Evolutionary conservation across 2,113 vertebrate species (phyloP).

Genomic region (sheep (Ovis aries)): ARS-UI_Ramb_v3.0 NC_082741.1:6482001-6482500

Average conservation of each 20-base stretch:
- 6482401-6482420: background rate
- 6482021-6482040: background rate
- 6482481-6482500: no score
- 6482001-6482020: rapidly evolving
- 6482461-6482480: background rate
- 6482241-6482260: background rate
- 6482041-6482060: background rate
- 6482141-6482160: background rate
- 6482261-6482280: background rate
- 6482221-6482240: background rate
- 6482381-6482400: background rate
- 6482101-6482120: background rate
- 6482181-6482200: background rate
- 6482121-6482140: rapidly evolving
- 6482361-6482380: background rate
- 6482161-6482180: background rate
- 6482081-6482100: background rate
- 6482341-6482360: background rate
- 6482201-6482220: background rate
- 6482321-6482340: background rate
- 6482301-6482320: background rate
- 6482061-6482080: background rate
- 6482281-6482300: background rate
- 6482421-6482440: background rate
- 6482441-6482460: background rate